A percentile compares a stretch with the other conserved stretches of the same genome.
Conservation (phyloP, 2,888 invertebrate species). For the Phyllotreta cruciferae region DNA sequence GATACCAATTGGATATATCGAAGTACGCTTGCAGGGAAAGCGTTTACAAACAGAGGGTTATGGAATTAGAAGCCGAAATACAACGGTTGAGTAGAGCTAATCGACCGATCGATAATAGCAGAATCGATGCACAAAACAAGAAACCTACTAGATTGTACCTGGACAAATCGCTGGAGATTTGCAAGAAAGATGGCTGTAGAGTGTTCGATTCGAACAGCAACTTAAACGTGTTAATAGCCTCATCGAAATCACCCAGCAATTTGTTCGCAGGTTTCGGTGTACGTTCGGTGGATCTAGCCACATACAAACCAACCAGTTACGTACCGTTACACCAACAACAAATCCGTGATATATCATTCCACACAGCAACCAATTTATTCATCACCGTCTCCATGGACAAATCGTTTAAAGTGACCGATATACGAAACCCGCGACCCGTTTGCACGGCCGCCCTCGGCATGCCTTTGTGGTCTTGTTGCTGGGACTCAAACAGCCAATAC, state of each 20-base stretch:
- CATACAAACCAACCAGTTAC: constrained; percentile 72
- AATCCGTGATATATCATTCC: constrained; percentile 81
- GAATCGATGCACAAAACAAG: not conserved
- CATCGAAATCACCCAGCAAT: constrained; percentile 74
- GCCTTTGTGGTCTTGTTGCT: constrained; percentile 87
- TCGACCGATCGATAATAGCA: not conserved
- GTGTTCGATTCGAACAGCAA: constrained; percentile 76
- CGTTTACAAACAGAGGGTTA: constrained; percentile 58
- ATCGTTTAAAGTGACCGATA: constrained; percentile 74
- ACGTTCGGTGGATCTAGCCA: constrained; percentile 73
- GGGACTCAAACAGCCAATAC: constrained; percentile 74
- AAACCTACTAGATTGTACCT: constrained; percentile 61
- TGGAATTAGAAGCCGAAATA: constrained; percentile 43
- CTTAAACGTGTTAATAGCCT: constrained; percentile 73
- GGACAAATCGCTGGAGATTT: constrained; percentile 72
- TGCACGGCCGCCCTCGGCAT: constrained; percentile 64
- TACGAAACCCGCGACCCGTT: constrained; percentile 68
- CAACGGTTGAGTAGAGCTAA: constrained; percentile 32
- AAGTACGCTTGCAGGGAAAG: constrained; percentile 59
- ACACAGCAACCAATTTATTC: constrained; percentile 71
- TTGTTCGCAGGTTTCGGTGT: constrained; percentile 84
- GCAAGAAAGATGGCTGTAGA: constrained; percentile 76
- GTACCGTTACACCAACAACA: constrained; percentile 75
- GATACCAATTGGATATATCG: constrained; percentile 70
- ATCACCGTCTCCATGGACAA: constrained; percentile 84